Evolutionary conservation across 1,140 invertebrate genomes (phyloP).

Genomic region (Euwallacea fornicatus): DNA sequence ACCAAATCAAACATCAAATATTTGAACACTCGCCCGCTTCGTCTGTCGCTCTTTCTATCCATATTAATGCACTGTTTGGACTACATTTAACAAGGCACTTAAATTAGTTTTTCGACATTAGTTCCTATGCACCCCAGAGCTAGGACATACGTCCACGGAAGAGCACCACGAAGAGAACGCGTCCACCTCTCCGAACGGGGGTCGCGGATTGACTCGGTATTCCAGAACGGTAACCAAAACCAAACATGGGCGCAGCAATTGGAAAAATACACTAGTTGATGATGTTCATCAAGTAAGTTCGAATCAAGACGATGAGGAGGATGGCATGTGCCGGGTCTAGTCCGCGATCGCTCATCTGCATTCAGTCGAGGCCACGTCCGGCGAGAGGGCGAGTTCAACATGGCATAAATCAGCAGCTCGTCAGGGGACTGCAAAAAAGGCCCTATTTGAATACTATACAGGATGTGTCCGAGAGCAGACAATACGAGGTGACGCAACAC

Average conservation of each 20-base stretch:
- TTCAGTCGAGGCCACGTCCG: neutral
- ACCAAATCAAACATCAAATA: constrained; percentile 34
- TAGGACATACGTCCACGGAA: constrained; percentile 6
- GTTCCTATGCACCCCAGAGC: constrained; percentile 7
- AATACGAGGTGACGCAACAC: too few relatives aligned
- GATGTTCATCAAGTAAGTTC: too few relatives aligned
- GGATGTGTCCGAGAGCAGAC: neutral
- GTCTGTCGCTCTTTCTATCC: constrained; percentile 29
- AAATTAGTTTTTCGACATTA: constrained; percentile 37
- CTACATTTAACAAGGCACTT: constrained; percentile 36
- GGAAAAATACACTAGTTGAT: constrained; percentile 21
- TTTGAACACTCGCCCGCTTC: constrained; percentile 29
- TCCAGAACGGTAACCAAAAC: constrained; percentile 8
- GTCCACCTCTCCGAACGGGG: neutral
- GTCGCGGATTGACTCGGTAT: neutral
- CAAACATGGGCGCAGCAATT: constrained; percentile 23
- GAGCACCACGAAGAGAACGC: neutral
- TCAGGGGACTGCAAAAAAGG: constrained; percentile 1
- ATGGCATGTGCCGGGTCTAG: neutral
- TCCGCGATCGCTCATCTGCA: neutral
- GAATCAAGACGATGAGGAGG: too few relatives aligned
- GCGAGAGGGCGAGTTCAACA: neutral
- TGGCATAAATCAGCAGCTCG: neutral
- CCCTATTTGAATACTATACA: constrained; percentile 1
- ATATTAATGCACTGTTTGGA: constrained; percentile 37